Base-by-base conservation (phyloP, 2,888 invertebrate genomes). In the Microplitis manilae region DNA sequence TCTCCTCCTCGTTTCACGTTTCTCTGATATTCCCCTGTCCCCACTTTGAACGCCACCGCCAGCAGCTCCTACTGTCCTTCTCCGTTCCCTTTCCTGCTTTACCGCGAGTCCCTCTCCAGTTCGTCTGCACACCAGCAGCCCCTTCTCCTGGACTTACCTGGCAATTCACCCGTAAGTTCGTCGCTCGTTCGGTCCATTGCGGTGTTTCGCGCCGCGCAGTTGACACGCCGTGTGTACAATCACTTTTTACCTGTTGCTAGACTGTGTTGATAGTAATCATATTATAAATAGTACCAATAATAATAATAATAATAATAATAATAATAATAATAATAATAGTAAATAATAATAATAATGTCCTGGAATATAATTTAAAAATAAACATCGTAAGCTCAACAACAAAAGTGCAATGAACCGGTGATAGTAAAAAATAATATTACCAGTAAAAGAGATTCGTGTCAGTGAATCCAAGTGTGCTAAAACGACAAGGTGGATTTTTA, bases 171-270 rank as follows among this genome's bases (percentile, higher is more conserved):
- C 77, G 76, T 77, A 71, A 77, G 76, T 78, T 77, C 79, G 77
- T 73, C 76, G 77, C 68, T 78, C 76, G 77, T 76, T 79, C 80
- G 82, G 82, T 82, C 80, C 82, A 82, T 82, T 82, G 79, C 79
- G 79, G 81, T 79, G 79, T 81, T 81, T 82, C 80, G 81, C 79
- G 80, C 79, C 79, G 79, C 77, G 67, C 81, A 77, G 75, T 81
- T 79, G 74, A 79, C 80, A 80, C 70, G 39, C 67, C 17, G 50
- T 65, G 15, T 69, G 61, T 65, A 76, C 76, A 73, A 61, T 20
- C 30, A 30, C 73, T 70, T 39, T 69, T 64, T 74, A 64, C 60
- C 60, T 15, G n/a, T 67, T 64, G 13, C 40, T 62, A 65, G 41
- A 20, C 72, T 67, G 65, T 62, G 39, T 68, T 20, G 39, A 68